Conservation (phyloP, 2,797 vertebrate genomes). For the Lithobates pipiens region DNA sequence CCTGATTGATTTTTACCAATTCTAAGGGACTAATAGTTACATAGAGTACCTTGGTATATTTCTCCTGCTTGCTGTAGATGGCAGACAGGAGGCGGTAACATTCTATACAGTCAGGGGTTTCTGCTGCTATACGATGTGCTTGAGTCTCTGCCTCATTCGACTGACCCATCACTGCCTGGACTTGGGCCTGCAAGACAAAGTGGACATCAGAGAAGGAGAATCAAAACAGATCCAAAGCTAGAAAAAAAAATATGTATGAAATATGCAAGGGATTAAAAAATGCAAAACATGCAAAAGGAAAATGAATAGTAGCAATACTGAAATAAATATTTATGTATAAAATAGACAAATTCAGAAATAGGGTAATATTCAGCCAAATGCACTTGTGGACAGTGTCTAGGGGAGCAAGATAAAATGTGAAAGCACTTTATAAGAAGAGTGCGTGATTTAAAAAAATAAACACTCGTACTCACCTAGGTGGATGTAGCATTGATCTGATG, state of each 20-base stretch:
- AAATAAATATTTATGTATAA: too few species aligned
- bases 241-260: neutral
- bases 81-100: slow-evolving; percentile 94
- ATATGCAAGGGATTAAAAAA: neutral
- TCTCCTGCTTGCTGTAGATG: slow-evolving; percentile 92
- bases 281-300: neutral
- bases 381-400: too few species aligned
- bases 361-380: too few species aligned
- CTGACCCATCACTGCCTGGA: slow-evolving; percentile 86
- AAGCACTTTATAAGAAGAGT: too few species aligned
- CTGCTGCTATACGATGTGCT: slow-evolving; percentile 80
- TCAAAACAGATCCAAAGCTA: neutral
- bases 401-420: too few species aligned
- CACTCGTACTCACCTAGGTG: too few species aligned
- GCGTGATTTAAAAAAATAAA: too few species aligned
- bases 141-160: slow-evolving; percentile 86
- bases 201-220: neutral
- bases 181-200: slow-evolving; percentile 83
- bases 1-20: too few species aligned
- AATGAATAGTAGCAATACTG: too few species aligned
- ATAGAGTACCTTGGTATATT: slow-evolving; percentile 81
- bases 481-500: too few species aligned
- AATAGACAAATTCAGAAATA: too few species aligned
- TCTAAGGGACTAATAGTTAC: neutral
- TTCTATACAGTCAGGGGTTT: slow-evolving; percentile 84